Conservation (phyloP, 2,113 vertebrate species). For the Lynx canadensis region DNA sequence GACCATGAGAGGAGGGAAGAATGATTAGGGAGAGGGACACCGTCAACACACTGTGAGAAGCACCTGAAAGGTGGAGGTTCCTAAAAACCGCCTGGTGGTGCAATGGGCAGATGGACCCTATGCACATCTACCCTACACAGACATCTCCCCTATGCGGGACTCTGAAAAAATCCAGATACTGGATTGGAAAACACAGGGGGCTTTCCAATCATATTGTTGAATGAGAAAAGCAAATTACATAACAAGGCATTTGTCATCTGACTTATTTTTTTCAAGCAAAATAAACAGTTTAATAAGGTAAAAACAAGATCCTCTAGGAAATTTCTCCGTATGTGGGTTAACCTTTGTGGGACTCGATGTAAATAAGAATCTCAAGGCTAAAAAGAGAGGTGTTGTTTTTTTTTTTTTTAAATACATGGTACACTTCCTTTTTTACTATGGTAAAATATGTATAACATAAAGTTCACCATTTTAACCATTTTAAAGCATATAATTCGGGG, state of each 20-base stretch:
- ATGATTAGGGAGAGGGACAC: background rate
- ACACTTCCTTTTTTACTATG: background rate
- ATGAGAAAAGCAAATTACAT: background rate
- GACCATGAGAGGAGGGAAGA: background rate
- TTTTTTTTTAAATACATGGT: background rate
- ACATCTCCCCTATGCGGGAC: background rate
- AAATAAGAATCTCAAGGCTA: background rate
- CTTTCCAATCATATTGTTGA: background rate
- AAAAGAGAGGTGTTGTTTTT: background rate
- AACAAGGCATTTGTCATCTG: background rate
- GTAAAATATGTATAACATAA: background rate
- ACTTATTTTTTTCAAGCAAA: background rate
- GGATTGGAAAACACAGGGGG: background rate
- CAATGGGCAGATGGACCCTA: background rate
- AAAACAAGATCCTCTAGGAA: background rate
- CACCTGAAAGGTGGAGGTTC: background rate
- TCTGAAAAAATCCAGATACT: background rate
- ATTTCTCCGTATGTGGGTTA: background rate
- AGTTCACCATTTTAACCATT: background rate
- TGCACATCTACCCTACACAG: accelerated
- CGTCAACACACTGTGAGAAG: background rate
- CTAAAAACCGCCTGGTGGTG: background rate
- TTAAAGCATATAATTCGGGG: background rate
- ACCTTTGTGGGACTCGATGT: background rate
- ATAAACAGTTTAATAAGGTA: background rate